Base-by-base conservation (phyloP, 2,797 vertebrate genomes). In the Phoeniculus purpureus region DNA sequence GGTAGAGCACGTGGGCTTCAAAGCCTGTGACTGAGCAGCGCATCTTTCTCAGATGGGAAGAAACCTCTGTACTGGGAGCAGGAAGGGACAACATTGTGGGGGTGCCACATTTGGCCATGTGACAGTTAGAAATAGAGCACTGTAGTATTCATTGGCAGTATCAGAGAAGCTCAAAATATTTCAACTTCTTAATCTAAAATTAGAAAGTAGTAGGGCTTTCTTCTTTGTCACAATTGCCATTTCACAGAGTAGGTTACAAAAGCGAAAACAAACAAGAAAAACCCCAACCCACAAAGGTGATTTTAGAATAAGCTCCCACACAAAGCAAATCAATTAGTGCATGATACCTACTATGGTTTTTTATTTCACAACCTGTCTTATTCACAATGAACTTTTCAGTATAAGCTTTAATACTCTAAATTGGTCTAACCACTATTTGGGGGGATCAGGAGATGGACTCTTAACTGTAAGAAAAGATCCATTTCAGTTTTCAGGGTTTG, bases 31-130 rank as follows among this genome's bases (percentile, higher is more conserved):
- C 81, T 90, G 72, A 91, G 73, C 68, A 75, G 89, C 7, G 1
- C 0, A 0, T 56, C 65, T 72, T 73, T 87, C 88, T 85, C 85
- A 87, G 85, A 81, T 60, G 87, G 92, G 75, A 88, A 88, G 76
- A 92, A 94, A 90, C 71, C 71, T 93, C 91, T 81, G 75, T 15
- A 92, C 52, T 48, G 75, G 34, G 54, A 65, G 76, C 47, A 81
- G 74, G 90, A 92, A 93, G 64, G 56, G 70, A n/a, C 62, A 84
- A 74, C 79, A 34, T 60, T 4, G 73, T 81, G 66, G 45, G 87
- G 78, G 31, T 83, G 80, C 31, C 86, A 82, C 67, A 77, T 40
- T 1, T 80, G 75, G 84, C 73, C 83, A 21, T 7, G 27, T 26
- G 51, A 90, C 59, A 85, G 34, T 56, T 48, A 85, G 55, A 94